These are phyloP conservation scores for Montipora cactus DNA, from an alignment of 64 coral and sea anemone genomes.

Conservation along the genomic window DNA sequence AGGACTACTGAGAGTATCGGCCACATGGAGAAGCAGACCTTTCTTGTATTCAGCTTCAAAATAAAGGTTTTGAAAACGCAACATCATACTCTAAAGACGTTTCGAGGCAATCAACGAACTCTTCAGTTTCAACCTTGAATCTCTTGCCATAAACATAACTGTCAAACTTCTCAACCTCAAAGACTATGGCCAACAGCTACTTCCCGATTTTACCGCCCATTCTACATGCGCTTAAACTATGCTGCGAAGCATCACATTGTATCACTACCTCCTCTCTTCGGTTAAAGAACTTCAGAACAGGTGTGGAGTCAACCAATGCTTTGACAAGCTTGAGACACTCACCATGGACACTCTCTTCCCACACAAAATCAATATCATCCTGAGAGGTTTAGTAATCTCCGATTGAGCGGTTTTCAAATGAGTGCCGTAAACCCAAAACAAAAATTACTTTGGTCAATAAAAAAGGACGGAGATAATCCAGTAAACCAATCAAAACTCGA, in stretches of 20 bases:
- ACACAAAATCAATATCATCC: constrained; percentile 22
- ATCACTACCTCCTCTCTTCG: constrained; percentile 2
- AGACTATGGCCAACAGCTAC: neutral
- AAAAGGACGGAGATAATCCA: too few species aligned
- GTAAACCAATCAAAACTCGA: too few species aligned
- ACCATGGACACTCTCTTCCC: constrained; percentile 7
- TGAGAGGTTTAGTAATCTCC: neutral
- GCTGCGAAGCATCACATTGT: constrained; percentile 32
- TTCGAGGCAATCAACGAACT: neutral
- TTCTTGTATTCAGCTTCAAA: constrained; percentile 14
- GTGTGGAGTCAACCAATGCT: constrained; percentile 7
- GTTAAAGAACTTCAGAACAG: constrained; percentile 19
- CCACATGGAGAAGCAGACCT: neutral
- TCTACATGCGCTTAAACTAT: constrained; percentile 42
- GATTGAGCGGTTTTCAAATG: too few species aligned
- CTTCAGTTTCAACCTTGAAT: constrained; percentile 23
- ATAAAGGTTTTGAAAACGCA: neutral
- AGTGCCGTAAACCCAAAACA: too few species aligned
- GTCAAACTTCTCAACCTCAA: constrained; percentile 13
- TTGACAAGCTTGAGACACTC: constrained; percentile 23
- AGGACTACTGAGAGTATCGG: neutral
- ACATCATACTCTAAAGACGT: constrained; percentile 13
- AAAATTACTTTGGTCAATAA: too few species aligned
- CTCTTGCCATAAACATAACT: neutral
- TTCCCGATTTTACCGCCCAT: neutral